phyloP scores from a whole-genome alignment of 2,797 vertebrate genomes.

The Lagodon rhomboides region DNA sequence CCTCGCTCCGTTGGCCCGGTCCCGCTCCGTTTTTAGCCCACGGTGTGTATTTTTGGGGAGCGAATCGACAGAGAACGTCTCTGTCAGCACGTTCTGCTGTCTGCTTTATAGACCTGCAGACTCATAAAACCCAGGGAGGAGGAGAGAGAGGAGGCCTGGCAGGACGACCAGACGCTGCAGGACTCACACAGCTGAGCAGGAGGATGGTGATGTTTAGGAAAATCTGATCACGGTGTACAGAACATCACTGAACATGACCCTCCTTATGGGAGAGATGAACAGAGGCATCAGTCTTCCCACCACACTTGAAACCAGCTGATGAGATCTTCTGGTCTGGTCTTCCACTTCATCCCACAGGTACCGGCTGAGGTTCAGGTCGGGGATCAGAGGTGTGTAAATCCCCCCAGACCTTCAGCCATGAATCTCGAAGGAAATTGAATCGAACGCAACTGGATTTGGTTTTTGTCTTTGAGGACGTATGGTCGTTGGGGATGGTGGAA shows the following conservation, averaged over 20 bases:
- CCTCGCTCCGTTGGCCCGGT: background rate
- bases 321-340: too few relatives aligned
- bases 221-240: background rate
- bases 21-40: constrained; percentile 33
- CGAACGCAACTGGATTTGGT: too few relatives aligned
- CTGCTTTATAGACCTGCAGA: constrained; percentile 47
- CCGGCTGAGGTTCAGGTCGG: too few relatives aligned
- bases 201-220: background rate
- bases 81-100: constrained; percentile 46
- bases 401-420: too few relatives aligned
- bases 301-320: too few relatives aligned
- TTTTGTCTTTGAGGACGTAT: too few relatives aligned
- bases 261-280: too few relatives aligned
- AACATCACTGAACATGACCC: background rate
- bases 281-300: too few relatives aligned
- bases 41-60: constrained; percentile 49
- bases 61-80: constrained; percentile 30
- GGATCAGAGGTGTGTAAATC: too few relatives aligned
- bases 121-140: constrained; percentile 26
- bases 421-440: too few relatives aligned
- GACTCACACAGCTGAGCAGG: constrained; percentile 8
- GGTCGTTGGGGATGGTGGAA: too few relatives aligned
- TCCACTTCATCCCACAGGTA: too few relatives aligned
- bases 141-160: background rate
- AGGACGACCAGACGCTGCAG: constrained; percentile 1